phyloP scores from a whole-genome alignment of 2,888 invertebrate species.

The Horisme vitalbata region DNA sequence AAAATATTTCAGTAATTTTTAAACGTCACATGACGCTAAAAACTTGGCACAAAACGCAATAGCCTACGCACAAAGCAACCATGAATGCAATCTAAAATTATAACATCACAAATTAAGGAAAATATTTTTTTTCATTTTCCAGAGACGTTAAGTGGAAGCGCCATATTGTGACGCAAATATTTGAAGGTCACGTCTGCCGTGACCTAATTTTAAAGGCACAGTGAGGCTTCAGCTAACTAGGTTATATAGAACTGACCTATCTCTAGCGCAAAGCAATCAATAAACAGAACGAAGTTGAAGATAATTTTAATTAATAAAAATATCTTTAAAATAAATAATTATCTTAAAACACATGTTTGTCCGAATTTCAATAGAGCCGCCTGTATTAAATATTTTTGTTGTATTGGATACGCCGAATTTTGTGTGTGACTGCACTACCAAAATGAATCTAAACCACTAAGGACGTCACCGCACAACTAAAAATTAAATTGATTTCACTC shows the following conservation, averaged over 20 bases:
- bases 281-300: slow-evolving; percentile 1
- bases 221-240: slow-evolving; percentile 36
- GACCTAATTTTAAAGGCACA: slow-evolving; percentile 47
- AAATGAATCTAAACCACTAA: slow-evolving; percentile 56
- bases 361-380: slow-evolving; percentile 15
- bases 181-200: slow-evolving; percentile 41
- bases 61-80: slow-evolving; percentile 31
- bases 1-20: slow-evolving; percentile 28
- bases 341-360: too few species aligned
- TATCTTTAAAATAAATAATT: too few species aligned
- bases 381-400: background rate
- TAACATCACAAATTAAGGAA: slow-evolving; percentile 17
- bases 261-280: slow-evolving; percentile 7
- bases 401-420: slow-evolving; percentile 10
- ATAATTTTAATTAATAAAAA: too few species aligned
- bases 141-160: background rate
- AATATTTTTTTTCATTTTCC: slow-evolving; percentile 7
- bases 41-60: slow-evolving; percentile 32
- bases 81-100: slow-evolving; percentile 36
- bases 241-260: slow-evolving; percentile 43
- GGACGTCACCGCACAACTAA: slow-evolving; percentile 36
- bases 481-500: slow-evolving; percentile 46
- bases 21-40: slow-evolving; percentile 30
- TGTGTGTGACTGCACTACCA: slow-evolving; percentile 17
- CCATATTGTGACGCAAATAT: slow-evolving; percentile 4